A percentile compares a stretch with the other conserved stretches of the same genome.
These are phyloP conservation scores for Prietella phreatophila DNA, from an alignment of 2,113 vertebrate species.

Conservation along the genomic window DNA sequence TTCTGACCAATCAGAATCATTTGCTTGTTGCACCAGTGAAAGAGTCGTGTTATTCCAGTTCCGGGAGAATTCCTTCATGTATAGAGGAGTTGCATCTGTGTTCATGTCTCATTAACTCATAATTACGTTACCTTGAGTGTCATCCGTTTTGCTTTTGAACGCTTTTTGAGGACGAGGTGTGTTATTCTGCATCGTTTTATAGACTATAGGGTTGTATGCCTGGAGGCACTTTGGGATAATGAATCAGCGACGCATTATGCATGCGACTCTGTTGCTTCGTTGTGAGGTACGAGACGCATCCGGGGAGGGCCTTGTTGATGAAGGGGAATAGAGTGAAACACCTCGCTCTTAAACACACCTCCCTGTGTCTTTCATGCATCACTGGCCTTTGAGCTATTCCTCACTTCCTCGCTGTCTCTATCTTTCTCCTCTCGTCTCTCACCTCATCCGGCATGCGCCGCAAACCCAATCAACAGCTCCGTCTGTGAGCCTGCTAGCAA, in stretches of 20 bases:
- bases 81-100: background rate
- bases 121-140: slow-evolving; percentile 30
- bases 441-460: background rate
- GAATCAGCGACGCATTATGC: slow-evolving; percentile 41
- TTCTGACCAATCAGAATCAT: background rate
- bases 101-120: slow-evolving; percentile 20
- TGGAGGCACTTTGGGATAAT: slow-evolving; percentile 30
- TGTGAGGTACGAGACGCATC: slow-evolving; percentile 1
- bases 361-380: slow-evolving; percentile 40
- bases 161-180: background rate
- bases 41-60: background rate
- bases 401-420: slow-evolving; percentile 2
- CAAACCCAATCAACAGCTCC: slow-evolving; percentile 51
- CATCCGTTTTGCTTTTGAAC: slow-evolving; percentile 11
- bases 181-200: background rate
- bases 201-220: slow-evolving; percentile 22
- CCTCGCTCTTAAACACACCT: slow-evolving; percentile 46
- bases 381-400: slow-evolving; percentile 35
- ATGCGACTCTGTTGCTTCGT: slow-evolving; percentile 34
- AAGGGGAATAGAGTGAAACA: slow-evolving; percentile 25
- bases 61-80: background rate
- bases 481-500: slow-evolving; percentile 39
- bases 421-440: slow-evolving; percentile 12
- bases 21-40: background rate
- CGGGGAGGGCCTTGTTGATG: slow-evolving; percentile 1